Base-by-base conservation (phyloP, 2,888 invertebrate genomes). In the Plusia festucae region DNA sequence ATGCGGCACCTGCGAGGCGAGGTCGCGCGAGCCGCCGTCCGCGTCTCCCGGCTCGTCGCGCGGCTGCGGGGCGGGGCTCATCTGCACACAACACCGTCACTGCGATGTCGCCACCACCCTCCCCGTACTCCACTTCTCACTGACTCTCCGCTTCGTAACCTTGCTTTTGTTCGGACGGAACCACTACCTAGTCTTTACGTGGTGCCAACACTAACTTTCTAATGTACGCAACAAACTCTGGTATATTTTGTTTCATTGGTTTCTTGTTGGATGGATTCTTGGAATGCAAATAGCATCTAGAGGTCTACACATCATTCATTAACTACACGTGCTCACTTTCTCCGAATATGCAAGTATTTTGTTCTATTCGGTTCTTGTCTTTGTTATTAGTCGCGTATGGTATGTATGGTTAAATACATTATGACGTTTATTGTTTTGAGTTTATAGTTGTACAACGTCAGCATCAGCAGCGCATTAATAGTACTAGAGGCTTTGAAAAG, bases 71-170 rank as follows among this genome's bases (percentile, higher is more conserved):
- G 86, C 94, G 85, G 94, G 94, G 88, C 92, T 94, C 94, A 94
- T 94, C 94, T 94, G 94, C 93, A 94, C 94, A 94, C 93, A 93
- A 93, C 92, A 89, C 89, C 92, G 90, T 91, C 92, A 92, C 93
- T 92, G 91, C 91, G 88, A 88, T 86, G 91, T 86, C 91, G 86
- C 90, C 90, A 85, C 88, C 87, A 86, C 90, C 90, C 89, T 87
- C 90, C 90, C 91, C 92, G 89, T 88, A 85, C 93, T 92, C 91
- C 93, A 94, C 94, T 94, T 93, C 94, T 94, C 93, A 88, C 93
- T 93, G 91, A 90, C 90, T 93, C 93, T 93, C 93, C 92, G 93
- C 93, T 86, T 88, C 85, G 83, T 84, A 73, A 81, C 81, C 75
- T 72, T 69, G 75, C 77, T 73, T 72, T 76, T 71, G 73, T 62